Conservation (phyloP, 2,888 invertebrate genomes). For the Pharmacophagus antenor region DNA sequence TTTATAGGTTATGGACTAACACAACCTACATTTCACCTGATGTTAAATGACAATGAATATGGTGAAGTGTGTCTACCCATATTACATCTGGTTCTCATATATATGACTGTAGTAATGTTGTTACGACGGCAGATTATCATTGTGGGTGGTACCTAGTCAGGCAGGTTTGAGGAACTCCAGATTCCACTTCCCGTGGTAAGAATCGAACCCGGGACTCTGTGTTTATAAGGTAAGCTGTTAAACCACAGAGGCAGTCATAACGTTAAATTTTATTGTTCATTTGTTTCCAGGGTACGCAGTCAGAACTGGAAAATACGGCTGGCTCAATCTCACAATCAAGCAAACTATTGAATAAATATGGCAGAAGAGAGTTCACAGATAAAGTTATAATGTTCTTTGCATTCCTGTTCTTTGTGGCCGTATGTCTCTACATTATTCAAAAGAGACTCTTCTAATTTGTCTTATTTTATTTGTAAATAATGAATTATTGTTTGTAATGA, state of each 20-base stretch:
- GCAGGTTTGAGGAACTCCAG: no score
- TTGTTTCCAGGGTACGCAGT: conserved; percentile 83
- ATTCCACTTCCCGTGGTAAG: not conserved
- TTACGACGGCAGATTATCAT: no score
- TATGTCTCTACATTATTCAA: conserved; percentile 95
- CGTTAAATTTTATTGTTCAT: not conserved
- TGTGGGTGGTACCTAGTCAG: no score
- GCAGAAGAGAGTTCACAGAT: conserved; percentile 96
- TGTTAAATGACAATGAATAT: no score
- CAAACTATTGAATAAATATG: conserved; percentile 95
- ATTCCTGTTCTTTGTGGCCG: conserved; percentile 92
- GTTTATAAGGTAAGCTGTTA: not conserved
- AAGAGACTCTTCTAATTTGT: conserved; percentile 87
- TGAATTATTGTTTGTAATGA: conserved; percentile 10
- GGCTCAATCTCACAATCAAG: conserved; percentile 94
- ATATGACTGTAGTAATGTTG: no score
- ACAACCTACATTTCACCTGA: no score
- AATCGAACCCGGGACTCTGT: not conserved
- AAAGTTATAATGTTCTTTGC: conserved; percentile 94
- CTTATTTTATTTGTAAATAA: conserved; percentile 16
- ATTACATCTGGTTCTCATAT: no score
- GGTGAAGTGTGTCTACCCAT: no score
- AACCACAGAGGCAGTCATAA: no score
- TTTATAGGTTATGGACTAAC: no score
- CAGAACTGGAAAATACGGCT: conserved; percentile 92